Base-by-base conservation (phyloP, 1,140 invertebrate species). In the Dryas iulia region DNA sequence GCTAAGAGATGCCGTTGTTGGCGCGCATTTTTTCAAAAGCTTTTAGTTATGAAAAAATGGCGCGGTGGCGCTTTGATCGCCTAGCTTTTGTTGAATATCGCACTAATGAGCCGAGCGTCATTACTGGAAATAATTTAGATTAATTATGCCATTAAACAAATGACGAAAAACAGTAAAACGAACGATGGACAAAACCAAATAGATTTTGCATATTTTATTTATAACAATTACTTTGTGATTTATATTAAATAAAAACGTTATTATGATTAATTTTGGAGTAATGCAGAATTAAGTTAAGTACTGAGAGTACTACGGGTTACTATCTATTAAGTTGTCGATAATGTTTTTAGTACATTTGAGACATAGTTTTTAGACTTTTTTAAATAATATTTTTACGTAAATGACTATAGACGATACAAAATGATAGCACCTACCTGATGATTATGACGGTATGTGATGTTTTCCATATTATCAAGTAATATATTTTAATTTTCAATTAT, bases 1-100 rank as follows among this genome's bases (percentile, higher is more conserved):
- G 86, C 87, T 89, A 87, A 87, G 86, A 91, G 89, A 91, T 88
- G 89, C 83, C 89, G 87, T 86, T 90, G 80, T 69, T 67, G 61
- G 83, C 84, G 88, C 76, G 66, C 8, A 78, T 81, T 87, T 91
- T 90, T 87, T 82, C 71, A 66, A 63, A 68, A 63, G 67, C 74
- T 65, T 86, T 89, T 87, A 86, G 86, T 90, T 88, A 76, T 75
- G 79, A 81, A 82, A 88, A 89, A 88, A 87, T 79, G 65, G 72
- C 71, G 76, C 65, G 81, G 83, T 81, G 89, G 85, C 86, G 89
- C 86, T 81, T 68, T 57, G 61, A 75, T 84, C 76, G 76, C 57
- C 33, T 69, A 71, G 62, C 63, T 58, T n/a, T 56, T 30, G 39
- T 64, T 60, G 61, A 65, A 64, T 64, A 61, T 35, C 7, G 24